Evolutionary conservation across 2,888 invertebrate genomes (phyloP).

Genomic region (Neocrepidodera transversa): DNA sequence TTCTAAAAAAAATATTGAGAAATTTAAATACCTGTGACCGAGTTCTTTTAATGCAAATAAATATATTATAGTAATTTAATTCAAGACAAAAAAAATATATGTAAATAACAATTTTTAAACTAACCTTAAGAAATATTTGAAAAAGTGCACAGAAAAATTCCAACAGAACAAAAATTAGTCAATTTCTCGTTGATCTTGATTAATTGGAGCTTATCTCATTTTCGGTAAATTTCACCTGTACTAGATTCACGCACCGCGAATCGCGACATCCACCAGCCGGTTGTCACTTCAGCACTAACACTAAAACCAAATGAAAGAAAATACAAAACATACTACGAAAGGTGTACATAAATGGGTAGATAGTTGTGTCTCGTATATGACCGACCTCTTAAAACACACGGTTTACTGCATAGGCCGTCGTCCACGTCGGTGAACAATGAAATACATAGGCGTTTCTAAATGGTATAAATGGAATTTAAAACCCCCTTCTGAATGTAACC

Average conservation of each 20-base stretch:
- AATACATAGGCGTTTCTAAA: constrained; percentile 1
- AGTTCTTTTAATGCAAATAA: background rate
- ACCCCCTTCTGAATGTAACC: no score
- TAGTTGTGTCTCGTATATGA: constrained; percentile 20
- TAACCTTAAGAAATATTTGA: background rate
- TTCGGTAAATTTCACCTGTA: constrained; percentile 27
- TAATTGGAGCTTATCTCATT: constrained; percentile 23
- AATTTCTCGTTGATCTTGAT: background rate
- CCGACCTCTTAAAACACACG: constrained; percentile 21
- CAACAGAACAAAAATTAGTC: background rate
- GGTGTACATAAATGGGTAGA: constrained; percentile 26
- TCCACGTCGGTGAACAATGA: constrained; percentile 9
- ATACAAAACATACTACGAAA: constrained; percentile 26
- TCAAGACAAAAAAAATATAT: no score
- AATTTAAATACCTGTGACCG: background rate
- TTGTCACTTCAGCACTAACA: constrained; percentile 23
- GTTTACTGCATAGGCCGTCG: background rate
- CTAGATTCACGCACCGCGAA: constrained; percentile 24
- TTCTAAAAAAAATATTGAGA: no score
- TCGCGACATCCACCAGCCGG: constrained; percentile 8
- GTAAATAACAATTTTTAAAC: background rate
- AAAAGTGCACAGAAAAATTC: background rate
- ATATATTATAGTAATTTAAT: background rate
- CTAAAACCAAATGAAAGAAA: constrained; percentile 16
- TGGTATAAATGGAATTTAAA: no score